Base-by-base conservation (phyloP, 2,888 invertebrate species). In the Congeria kusceri region DNA sequence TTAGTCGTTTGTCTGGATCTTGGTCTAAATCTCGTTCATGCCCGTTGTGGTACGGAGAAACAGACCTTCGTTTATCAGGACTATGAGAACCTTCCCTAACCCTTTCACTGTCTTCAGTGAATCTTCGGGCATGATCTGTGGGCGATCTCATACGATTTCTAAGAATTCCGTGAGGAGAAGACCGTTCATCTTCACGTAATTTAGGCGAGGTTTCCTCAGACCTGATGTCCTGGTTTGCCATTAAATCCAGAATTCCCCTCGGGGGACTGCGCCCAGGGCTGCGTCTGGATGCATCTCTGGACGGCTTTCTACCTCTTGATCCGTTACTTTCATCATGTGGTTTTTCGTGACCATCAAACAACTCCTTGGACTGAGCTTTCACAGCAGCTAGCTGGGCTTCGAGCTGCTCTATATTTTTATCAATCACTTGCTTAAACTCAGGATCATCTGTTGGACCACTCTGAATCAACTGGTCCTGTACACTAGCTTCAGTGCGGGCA, bases 401-500 rank as follows among this genome's bases (percentile, higher is more conserved):
- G 49, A 83, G 64, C 25, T 83, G 71, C 70, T 78, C 73, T 23
- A 83, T 78, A 70, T 80, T 76, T 56, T 80, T 75, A 78, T 80
- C 83, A 2, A 83, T 73, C 47, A 78, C 73, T 69, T 83, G 65
- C 47, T 70, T 66, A 65, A 76, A 74, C 49, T 72, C 63, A 32
- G 80, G 75, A 32, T 75, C 74, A 71, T 83, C 80, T 47, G 67
- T 39, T 28, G 76, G 64, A 46, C 61, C 74, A 63, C 49, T 74
- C 47, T 83, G 83, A 27, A 83, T 80, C n/a, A 77, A 57, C 46
- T 84, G 78, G 68, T 86, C 87, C 39, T 87, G 86, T 46, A 79
- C 74, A 73, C 73, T 87, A 18, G 85, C 89, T 64, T 88, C 88
- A 59, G 86, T 85, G 56, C 89, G 82, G 20, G 89, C 89, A 77